A percentile compares a stretch with the other conserved stretches of the same genome.
Evolutionary conservation across 2,888 invertebrate species (phyloP).

Genomic region (Ceriagrion tenellum): DNA sequence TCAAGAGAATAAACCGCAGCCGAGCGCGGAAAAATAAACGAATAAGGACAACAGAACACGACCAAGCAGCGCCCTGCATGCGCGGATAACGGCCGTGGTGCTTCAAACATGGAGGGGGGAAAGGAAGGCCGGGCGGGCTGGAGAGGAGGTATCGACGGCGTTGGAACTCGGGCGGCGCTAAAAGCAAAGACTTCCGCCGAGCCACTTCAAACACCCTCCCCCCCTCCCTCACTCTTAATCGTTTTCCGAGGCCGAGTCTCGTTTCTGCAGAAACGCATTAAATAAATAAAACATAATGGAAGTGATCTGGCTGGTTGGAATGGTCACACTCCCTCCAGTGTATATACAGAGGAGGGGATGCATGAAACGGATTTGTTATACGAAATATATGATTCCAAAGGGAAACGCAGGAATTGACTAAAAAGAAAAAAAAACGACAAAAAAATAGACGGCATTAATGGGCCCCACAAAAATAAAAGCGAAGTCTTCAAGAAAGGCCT

Average conservation of each 20-base stretch:
- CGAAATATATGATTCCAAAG: neutral
- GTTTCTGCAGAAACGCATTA: conserved; percentile 5
- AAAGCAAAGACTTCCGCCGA: neutral
- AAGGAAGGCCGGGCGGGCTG: neutral
- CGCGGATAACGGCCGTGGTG: neutral
- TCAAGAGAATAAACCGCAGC: conserved; percentile 31
- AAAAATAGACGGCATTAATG: too few species aligned
- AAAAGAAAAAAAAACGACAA: neutral
- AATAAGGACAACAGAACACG: neutral
- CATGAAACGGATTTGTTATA: neutral
- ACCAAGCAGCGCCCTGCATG: neutral
- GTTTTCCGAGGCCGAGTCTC: neutral
- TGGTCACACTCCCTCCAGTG: neutral
- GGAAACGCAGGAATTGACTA: neutral
- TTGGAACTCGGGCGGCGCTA: neutral
- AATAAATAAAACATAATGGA: neutral
- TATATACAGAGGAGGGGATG: neutral
- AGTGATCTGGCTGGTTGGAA: neutral
- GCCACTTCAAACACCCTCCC: neutral
- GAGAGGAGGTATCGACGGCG: neutral
- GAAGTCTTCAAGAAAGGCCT: too few species aligned
- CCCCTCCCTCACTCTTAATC: neutral
- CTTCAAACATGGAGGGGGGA: neutral
- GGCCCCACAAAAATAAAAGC: too few species aligned
- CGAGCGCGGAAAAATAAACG: neutral